Percentiles rank a stretch among this genome's conserved stretches.
phyloP scores from a whole-genome alignment of 37 sponge, comb jelly and placozoan genomes.

The Petrosia ficiformis region DNA sequence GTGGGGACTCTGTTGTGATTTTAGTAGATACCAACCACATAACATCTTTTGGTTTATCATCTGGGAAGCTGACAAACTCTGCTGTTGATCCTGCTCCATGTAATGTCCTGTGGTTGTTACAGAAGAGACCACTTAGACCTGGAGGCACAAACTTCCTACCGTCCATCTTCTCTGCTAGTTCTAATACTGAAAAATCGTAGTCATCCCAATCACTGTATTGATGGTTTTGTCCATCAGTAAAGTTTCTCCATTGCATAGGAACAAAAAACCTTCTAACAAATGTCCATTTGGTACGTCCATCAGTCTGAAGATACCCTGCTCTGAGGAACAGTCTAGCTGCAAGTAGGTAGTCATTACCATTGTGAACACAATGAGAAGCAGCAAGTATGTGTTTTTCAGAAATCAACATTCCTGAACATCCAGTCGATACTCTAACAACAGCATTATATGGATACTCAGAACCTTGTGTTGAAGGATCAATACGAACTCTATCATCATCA shows the following conservation, averaged over 20 bases:
- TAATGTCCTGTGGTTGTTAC: slow-evolving; percentile 4
- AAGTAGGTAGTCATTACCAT: slow-evolving; percentile 40
- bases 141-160: slow-evolving; percentile 44
- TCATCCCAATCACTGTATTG: slow-evolving; percentile 60
- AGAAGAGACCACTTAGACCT: slow-evolving; percentile 62
- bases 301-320: slow-evolving; percentile 34
- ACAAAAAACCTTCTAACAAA: slow-evolving; percentile 49
- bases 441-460: slow-evolving; percentile 62
- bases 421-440: slow-evolving; percentile 76
- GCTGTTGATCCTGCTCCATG: slow-evolving; percentile 57
- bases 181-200: slow-evolving; percentile 66
- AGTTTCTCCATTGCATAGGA: slow-evolving; percentile 65
- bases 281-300: slow-evolving; percentile 42
- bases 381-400: slow-evolving; percentile 62
- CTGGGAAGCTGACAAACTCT: slow-evolving; percentile 79
- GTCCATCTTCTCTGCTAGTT: slow-evolving; percentile 26
- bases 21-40: slow-evolving; percentile 61
- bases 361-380: slow-evolving; percentile 84
- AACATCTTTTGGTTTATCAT: slow-evolving; percentile 64
- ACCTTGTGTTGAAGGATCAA: slow-evolving; percentile 49
- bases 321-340: slow-evolving; percentile 42
- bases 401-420: slow-evolving; percentile 80
- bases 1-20: slow-evolving; percentile 39
- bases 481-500: slow-evolving; percentile 60
- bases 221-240: slow-evolving; percentile 4